phyloP scores from a whole-genome alignment of 2,888 invertebrate species.

The Scrobipalpa costella region DNA sequence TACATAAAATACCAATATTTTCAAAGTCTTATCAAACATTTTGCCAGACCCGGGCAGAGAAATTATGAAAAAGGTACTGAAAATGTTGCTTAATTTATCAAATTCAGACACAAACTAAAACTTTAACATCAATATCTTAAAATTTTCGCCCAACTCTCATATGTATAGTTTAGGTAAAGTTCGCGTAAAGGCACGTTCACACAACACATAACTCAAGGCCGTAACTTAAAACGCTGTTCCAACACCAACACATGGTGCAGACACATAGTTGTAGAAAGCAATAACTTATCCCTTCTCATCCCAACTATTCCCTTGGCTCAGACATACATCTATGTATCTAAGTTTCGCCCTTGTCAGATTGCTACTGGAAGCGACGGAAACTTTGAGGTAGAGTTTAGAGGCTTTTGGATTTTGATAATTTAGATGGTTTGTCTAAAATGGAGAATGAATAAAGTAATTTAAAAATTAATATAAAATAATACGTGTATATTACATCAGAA shows the following conservation, averaged over 20 bases:
- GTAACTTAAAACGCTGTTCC: slow-evolving; percentile 70
- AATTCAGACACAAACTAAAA: neutral
- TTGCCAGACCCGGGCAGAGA: no score
- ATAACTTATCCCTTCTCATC: slow-evolving; percentile 77
- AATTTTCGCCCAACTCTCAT: neutral
- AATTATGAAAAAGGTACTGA: neutral
- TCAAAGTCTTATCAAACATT: no score
- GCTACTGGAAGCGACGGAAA: slow-evolving; percentile 40
- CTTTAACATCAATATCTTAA: neutral
- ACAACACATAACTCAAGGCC: slow-evolving; percentile 49
- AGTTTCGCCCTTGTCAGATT: slow-evolving; percentile 37
- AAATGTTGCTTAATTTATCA: neutral
- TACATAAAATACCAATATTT: no score
- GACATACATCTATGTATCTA: slow-evolving; percentile 68
- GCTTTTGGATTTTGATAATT: neutral
- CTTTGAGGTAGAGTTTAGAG: neutral
- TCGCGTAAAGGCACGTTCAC: slow-evolving; percentile 26
- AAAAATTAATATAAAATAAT: no score
- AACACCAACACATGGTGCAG: slow-evolving; percentile 71
- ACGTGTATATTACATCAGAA: neutral
- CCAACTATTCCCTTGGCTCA: slow-evolving; percentile 77
- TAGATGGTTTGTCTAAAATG: no score
- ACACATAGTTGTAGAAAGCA: slow-evolving; percentile 77
- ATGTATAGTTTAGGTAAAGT: slow-evolving; percentile 18
- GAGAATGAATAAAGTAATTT: no score